Conservation (phyloP, 2,888 invertebrate species). For the Melanargia galathea region DNA sequence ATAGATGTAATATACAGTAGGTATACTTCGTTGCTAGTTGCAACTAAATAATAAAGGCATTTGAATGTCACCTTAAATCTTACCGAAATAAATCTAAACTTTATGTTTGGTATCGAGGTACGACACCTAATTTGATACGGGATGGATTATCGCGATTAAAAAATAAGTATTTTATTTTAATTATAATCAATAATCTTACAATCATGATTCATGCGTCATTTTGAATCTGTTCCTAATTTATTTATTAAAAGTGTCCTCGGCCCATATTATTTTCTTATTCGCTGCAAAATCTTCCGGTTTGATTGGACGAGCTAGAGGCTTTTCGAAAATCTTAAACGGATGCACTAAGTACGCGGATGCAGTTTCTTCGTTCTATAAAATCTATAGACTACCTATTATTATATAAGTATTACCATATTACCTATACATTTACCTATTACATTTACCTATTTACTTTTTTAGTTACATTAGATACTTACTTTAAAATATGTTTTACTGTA, state of each 20-base stretch:
- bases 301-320: too few relatives aligned
- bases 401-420: too few relatives aligned
- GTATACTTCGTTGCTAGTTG: not conserved
- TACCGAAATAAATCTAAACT: not conserved
- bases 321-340: too few relatives aligned
- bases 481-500: too few relatives aligned
- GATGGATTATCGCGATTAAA: conserved; percentile 12
- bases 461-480: too few relatives aligned
- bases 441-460: too few relatives aligned
- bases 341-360: too few relatives aligned
- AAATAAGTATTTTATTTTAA: not conserved
- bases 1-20: too few relatives aligned
- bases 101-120: not conserved
- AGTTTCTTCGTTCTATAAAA: too few relatives aligned
- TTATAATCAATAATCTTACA: not conserved
- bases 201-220: conserved; percentile 10
- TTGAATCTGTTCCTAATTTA: not conserved
- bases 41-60: conserved; percentile 1
- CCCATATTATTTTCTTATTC: not conserved
- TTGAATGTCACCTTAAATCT: conserved; percentile 2
- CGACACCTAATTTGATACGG: conserved; percentile 1
- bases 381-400: too few relatives aligned
- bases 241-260: not conserved
- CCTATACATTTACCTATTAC: too few relatives aligned
- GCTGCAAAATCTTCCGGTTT: too few relatives aligned